Percentiles rank a stretch among this genome's conserved stretches.
These are phyloP conservation scores for Deroptyus accipitrinus DNA, from an alignment of 2,113 vertebrate species.

Conservation along the genomic window DNA sequence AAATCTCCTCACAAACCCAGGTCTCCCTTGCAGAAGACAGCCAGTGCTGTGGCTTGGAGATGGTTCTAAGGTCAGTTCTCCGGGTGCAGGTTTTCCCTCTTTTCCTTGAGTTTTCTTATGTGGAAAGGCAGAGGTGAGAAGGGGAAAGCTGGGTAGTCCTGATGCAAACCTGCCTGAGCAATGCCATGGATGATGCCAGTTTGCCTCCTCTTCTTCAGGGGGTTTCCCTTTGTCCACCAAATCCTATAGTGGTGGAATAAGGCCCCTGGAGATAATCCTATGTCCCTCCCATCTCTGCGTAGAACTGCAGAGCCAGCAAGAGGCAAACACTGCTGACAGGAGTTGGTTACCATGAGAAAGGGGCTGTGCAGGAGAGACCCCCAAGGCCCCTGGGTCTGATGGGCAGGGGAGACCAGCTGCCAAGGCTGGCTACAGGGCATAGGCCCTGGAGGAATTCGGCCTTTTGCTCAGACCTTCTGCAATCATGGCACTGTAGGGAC, in stretches of 20 bases:
- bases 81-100: not conserved
- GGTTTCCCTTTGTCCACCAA: not conserved
- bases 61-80: not conserved
- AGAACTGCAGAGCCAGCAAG: not conserved
- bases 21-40: not conserved
- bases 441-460: not conserved
- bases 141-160: not conserved
- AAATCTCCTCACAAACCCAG: not conserved
- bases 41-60: not conserved
- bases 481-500: not conserved
- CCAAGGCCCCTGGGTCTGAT: not conserved
- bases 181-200: not conserved
- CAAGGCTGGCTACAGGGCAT: not conserved
- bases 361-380: not conserved
- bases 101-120: not conserved
- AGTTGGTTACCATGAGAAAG: slow-evolving; percentile 42
- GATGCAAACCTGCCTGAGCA: not conserved
- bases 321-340: not conserved
- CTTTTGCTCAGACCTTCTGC: not conserved
- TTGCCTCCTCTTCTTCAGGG: not conserved
- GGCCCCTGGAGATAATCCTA: not conserved
- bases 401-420: not conserved
- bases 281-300: not conserved
- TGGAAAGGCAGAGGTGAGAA: slow-evolving; percentile 1
- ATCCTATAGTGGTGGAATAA: accelerated